Conservation (phyloP, 2,797 vertebrate species). For the Prunella strophiata region DNA sequence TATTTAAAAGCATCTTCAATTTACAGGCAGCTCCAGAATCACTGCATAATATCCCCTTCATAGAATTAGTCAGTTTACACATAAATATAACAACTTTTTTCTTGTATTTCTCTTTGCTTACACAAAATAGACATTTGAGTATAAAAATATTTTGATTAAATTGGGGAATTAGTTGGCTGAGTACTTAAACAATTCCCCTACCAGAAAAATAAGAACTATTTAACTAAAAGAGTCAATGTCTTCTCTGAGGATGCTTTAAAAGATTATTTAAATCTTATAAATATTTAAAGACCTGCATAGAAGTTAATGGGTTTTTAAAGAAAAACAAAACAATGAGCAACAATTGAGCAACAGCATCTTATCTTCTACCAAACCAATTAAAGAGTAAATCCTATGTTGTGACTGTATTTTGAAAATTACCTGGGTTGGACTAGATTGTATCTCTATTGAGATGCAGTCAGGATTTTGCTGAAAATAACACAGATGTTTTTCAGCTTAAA, state of each 20-base stretch:
- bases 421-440: background rate
- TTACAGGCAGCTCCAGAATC: background rate
- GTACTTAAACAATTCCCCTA: background rate
- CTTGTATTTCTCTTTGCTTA: constrained; percentile 13
- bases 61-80: background rate
- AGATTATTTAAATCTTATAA: constrained; percentile 42
- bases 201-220: background rate
- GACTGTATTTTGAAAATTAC: background rate
- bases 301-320: constrained; percentile 29
- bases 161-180: constrained; percentile 1
- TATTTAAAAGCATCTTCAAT: background rate
- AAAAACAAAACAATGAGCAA: background rate
- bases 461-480: background rate
- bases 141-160: constrained; percentile 48
- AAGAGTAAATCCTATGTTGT: background rate
- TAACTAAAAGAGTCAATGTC: background rate
- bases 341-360: background rate
- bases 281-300: constrained; percentile 23
- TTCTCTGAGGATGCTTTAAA: constrained; percentile 28
- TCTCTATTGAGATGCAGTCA: background rate
- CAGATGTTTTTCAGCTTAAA: background rate
- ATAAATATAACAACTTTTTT: background rate
- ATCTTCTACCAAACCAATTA: constrained; percentile 1
- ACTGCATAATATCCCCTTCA: background rate
- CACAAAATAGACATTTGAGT: background rate